Base-by-base conservation (phyloP, 2,888 invertebrate genomes). In the Actias luna region DNA sequence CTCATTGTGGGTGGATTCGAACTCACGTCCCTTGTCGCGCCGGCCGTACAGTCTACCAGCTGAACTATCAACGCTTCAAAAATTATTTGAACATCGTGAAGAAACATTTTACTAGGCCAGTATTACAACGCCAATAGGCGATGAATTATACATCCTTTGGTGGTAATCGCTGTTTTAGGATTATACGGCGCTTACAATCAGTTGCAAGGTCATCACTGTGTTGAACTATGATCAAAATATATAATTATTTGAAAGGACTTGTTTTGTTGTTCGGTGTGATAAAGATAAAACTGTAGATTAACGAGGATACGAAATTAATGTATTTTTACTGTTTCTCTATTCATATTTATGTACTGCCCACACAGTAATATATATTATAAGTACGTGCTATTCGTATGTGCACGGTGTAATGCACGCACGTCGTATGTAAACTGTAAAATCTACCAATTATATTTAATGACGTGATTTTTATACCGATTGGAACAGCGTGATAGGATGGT, bases 361-460 rank as follows among this genome's bases (percentile, higher is more conserved):
- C 46, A 50, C 4, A 50, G 46, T 50, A 50, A 50, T 25, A 50
- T 12, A 25, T 22, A 12, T 42, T 25, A 50, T 50, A 25, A 22
- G 25, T 50, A 50, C 25, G 46, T 25, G 10, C 25, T 12, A 50
- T 50, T 50, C 22, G 10, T 50, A 50, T 25, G 22, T 3, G 12
- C 22, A 25, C 12, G 10, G 25, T 12, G 8, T 10, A 50, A 12
- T 50, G 4, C 12, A 50, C 25, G 46, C 22, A 50, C 10, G 46
- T 50, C 22, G 46, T 16, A 12, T 25, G 14, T 25, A 12, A 22
- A 10, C 12, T 25, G 12, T 12, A 50, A 18, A 25, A 50, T 50
- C 2, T 50, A 50, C 25, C 46, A 50, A 50, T 50, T 50, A 50
- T 25, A 25, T 50, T 50, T 50, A 50, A 50, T 50, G 25, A 50